Conservation (phyloP, 1,140 invertebrate species). For the Solen grandis region DNA sequence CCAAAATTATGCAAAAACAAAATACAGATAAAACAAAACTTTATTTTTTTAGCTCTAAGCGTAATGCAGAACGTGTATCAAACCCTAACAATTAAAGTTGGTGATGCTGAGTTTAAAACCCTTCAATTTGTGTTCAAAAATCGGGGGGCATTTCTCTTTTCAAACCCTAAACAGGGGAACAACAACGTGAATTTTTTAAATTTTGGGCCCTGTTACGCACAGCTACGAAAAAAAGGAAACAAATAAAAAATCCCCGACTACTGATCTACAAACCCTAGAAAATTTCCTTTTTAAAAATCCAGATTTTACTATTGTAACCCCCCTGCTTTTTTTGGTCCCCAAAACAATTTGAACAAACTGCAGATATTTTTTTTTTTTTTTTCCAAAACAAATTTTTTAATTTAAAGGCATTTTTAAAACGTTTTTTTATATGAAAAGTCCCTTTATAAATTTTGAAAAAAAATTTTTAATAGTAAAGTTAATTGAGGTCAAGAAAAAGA, state of each 20-base stretch:
- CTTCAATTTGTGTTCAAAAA: constrained; percentile 23
- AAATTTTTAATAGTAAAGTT: no score
- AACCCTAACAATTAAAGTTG: constrained; percentile 25
- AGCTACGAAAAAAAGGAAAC: constrained; percentile 36
- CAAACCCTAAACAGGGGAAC: constrained; percentile 25
- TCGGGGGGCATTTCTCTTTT: constrained; percentile 26
- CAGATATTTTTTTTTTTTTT: no score
- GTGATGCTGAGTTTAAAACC: constrained; percentile 17
- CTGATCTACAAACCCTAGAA: constrained; percentile 23
- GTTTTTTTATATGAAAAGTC: no score
- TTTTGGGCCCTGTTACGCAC: constrained; percentile 21
- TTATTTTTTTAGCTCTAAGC: constrained; percentile 30
- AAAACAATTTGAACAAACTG: no score
- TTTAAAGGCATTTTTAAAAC: no score
- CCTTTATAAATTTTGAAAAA: no score
- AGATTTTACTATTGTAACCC: constrained; percentile 44
- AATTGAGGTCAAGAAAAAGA: no score
- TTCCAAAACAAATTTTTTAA: no score
- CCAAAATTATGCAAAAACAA: constrained; percentile 31
- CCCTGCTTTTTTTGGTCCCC: background rate
- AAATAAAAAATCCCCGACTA: constrained; percentile 20
- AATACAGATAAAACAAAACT: constrained; percentile 39
- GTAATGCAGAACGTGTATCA: constrained; percentile 13
- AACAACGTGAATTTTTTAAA: constrained; percentile 35
- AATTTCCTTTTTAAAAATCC: constrained; percentile 45